Conservation (phyloP, 2,888 invertebrate genomes). For the Philhelius pedissequus region DNA sequence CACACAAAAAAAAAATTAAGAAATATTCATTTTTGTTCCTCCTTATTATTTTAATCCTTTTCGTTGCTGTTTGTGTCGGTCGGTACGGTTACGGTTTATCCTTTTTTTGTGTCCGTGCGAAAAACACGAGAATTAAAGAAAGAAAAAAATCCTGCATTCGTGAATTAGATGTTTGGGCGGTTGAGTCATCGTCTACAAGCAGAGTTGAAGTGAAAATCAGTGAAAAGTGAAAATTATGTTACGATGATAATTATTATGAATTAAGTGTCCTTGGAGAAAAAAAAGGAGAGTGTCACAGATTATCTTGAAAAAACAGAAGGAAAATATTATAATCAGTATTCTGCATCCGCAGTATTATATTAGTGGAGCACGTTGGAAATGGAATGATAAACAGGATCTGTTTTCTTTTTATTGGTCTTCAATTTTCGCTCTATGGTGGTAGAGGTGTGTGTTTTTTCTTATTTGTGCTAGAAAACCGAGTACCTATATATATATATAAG, state of each 20-base stretch:
- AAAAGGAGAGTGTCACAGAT: slow-evolving; percentile 47
- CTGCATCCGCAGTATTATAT: not conserved
- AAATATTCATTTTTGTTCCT: not conserved
- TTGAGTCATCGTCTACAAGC: not conserved
- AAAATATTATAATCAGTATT: not conserved
- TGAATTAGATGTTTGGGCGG: not conserved
- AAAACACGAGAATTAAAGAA: not conserved
- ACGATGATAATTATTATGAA: slow-evolving; percentile 48
- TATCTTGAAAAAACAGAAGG: slow-evolving; percentile 18
- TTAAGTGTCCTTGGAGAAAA: slow-evolving; percentile 39
- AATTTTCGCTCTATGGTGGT: not conserved
- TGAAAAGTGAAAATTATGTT: slow-evolving; percentile 56
- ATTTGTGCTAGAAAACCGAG: not conserved
- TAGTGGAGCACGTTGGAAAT: not conserved
- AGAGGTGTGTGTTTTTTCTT: not conserved
- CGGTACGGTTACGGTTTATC: slow-evolving; percentile 23
- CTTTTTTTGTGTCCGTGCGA: slow-evolving; percentile 10
- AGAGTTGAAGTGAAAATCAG: slow-evolving; percentile 42
- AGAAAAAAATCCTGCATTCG: not conserved
- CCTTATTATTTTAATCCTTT: not conserved
- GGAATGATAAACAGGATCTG: slow-evolving; percentile 42
- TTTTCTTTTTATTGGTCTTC: not conserved
- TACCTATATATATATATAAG: not conserved
- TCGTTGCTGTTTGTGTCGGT: not conserved
- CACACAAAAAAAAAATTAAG: not conserved